Base-by-base conservation (phyloP, 2,888 invertebrate species). In the Caprella mutica region DNA sequence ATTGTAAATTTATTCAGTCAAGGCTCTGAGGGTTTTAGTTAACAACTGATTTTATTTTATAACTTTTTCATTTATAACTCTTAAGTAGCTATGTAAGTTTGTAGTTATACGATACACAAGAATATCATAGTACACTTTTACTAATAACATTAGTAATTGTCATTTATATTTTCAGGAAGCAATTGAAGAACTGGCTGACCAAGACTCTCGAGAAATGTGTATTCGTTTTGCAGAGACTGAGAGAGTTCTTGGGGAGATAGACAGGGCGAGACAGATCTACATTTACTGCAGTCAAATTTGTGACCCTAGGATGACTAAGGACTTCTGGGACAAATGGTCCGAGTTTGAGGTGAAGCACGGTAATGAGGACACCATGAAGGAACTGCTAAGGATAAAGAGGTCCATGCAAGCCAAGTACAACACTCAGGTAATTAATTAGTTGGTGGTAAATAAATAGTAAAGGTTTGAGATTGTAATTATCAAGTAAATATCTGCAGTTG, bases 281-380 rank as follows among this genome's bases (percentile, higher is more conserved):
- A 87, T 89, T 0, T 96, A 99, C 73, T 96, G 96, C 70, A 93
- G 96, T 68, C 97, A 99, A 78, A 91, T 97, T 74, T 97, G 96
- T 74, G 98, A 99, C 78, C 98, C 98, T 1, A 81, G 98, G 71
- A 76, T 80, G 8, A 90, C 92, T 4, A 81, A 82, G 0, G 85
- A 88, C 56, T 99, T 98, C 74, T 98, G 98, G 97, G 88, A 91
- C 71, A 88, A 89, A 1, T 99, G 98, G 98, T 94, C 96, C 72
- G 94, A 97, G 70, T 99, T 99, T 76, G 98, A 99, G 77, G 90
- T 97, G 19, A 82, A 90, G 48, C 97, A 98, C 74, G 98, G 98
- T 17, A 99, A 98, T 75, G 97, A 98, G 73, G 98, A 99, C 71
- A 99, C 98, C 0, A 92, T 99, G 82, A 79, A 96, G 44, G 97